These are phyloP conservation scores for Cactoblastis cactorum DNA, from an alignment of 2,888 invertebrate species.

Conservation along the genomic window DNA sequence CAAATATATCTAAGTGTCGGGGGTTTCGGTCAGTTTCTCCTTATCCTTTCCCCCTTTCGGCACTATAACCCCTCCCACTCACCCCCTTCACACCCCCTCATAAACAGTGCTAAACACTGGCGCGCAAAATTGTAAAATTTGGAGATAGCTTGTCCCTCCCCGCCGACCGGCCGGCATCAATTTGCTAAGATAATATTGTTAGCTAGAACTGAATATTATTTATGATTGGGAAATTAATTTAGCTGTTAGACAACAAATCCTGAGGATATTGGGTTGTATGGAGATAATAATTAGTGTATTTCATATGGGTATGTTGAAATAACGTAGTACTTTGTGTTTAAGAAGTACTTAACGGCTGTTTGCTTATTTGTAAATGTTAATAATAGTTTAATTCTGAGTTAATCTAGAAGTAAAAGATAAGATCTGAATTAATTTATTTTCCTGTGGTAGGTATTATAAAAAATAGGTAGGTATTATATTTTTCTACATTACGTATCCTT, in stretches of 20 bases:
- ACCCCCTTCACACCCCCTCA: slow-evolving; percentile 45
- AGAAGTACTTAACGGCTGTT: too few relatives aligned
- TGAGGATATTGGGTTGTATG: slow-evolving; percentile 27
- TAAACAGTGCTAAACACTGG: slow-evolving; percentile 72
- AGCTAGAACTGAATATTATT: slow-evolving; percentile 41
- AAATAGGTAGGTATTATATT: too few relatives aligned
- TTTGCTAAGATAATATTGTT: slow-evolving; percentile 72
- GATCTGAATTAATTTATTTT: too few relatives aligned
- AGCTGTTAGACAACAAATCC: slow-evolving; percentile 40
- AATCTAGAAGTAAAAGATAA: too few relatives aligned
- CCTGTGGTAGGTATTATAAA: too few relatives aligned
- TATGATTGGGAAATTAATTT: slow-evolving; percentile 58
- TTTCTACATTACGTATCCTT: too few relatives aligned
- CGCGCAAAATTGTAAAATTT: slow-evolving; percentile 72
- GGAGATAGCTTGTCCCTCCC: slow-evolving; percentile 45
- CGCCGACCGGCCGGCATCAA: slow-evolving; percentile 56
- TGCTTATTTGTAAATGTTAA: too few relatives aligned
- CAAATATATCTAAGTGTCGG: slow-evolving; percentile 72
- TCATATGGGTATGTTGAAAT: too few relatives aligned
- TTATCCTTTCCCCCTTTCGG: slow-evolving; percentile 64
- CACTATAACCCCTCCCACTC: slow-evolving; percentile 52
- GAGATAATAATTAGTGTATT: background rate
- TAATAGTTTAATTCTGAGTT: too few relatives aligned
- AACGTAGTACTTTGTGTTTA: too few relatives aligned
- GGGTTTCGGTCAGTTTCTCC: slow-evolving; percentile 63